Evolutionary conservation across 2,888 invertebrate genomes (phyloP).

Genomic region (Zaprionus lineosus): DNA sequence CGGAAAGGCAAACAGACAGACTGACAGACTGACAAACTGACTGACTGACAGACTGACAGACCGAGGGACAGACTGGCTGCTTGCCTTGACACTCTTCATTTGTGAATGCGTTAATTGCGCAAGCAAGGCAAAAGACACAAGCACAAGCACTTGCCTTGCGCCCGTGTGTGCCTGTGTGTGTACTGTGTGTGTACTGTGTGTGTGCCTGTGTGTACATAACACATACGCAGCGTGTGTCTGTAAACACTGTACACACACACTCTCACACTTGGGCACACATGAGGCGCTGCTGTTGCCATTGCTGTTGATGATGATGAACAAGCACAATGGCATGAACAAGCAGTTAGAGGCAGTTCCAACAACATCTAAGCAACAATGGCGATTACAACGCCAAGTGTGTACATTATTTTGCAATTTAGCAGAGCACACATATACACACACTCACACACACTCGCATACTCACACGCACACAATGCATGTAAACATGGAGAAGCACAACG

Average conservation of each 20-base stretch:
- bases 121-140: constrained; percentile 51
- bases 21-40: constrained; percentile 15
- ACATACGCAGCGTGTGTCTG: constrained; percentile 37
- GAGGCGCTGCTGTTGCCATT: constrained; percentile 20
- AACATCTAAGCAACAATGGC: constrained; percentile 67
- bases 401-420: constrained; percentile 78
- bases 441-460: constrained; percentile 1
- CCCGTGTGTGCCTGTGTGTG: constrained; percentile 7
- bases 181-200: constrained; percentile 10
- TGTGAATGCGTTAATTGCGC: constrained; percentile 76
- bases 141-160: constrained; percentile 30
- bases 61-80: constrained; percentile 16
- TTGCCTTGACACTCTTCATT: constrained; percentile 78
- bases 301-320: constrained; percentile 67
- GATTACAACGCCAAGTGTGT: constrained; percentile 77
- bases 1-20: constrained; percentile 14
- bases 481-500: constrained; percentile 30
- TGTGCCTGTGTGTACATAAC: constrained; percentile 31
- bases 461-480: constrained; percentile 36
- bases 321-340: constrained; percentile 73
- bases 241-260: constrained; percentile 40
- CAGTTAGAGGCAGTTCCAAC: constrained; percentile 68
- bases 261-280: constrained; percentile 4
- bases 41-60: constrained; percentile 29
- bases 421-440: constrained; percentile 36